phyloP scores from a whole-genome alignment of 2,888 invertebrate species.

The Tetramorium bicarinatum region DNA sequence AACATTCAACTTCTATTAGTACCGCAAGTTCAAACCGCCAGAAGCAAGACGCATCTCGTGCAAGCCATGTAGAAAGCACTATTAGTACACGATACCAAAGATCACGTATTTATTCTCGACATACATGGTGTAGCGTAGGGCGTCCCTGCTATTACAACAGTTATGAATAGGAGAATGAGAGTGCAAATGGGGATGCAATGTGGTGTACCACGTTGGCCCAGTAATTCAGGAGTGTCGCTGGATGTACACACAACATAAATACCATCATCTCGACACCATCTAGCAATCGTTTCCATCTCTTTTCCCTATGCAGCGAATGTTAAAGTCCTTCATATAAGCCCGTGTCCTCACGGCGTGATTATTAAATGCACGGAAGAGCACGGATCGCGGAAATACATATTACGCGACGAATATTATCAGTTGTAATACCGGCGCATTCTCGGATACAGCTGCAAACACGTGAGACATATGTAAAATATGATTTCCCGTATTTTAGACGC shows the following conservation, averaged over 20 bases:
- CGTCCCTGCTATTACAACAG: conserved; percentile 12
- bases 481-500: conserved; percentile 37
- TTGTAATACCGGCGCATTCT: conserved; percentile 11
- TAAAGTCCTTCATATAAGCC: not conserved
- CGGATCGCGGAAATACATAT: not conserved
- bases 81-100: not conserved
- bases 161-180: conserved; percentile 63
- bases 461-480: conserved; percentile 22
- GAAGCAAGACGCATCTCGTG: not conserved
- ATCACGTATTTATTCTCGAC: conserved; percentile 28
- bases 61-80: conserved; percentile 3
- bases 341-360: not conserved
- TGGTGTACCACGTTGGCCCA: conserved; percentile 59
- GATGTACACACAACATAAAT: conserved; percentile 22
- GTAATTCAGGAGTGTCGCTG: conserved; percentile 62
- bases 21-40: not conserved
- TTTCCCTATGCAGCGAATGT: not conserved
- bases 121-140: not conserved
- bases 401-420: conserved; percentile 32
- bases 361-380: not conserved
- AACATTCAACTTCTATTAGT: not conserved
- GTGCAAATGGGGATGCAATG: conserved; percentile 61
- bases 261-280: conserved; percentile 25
- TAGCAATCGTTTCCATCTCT: conserved; percentile 31
- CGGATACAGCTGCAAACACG: not conserved